Evolutionary conservation across 2,113 vertebrate species (phyloP).

Genomic region (Chitala chitala): DNA sequence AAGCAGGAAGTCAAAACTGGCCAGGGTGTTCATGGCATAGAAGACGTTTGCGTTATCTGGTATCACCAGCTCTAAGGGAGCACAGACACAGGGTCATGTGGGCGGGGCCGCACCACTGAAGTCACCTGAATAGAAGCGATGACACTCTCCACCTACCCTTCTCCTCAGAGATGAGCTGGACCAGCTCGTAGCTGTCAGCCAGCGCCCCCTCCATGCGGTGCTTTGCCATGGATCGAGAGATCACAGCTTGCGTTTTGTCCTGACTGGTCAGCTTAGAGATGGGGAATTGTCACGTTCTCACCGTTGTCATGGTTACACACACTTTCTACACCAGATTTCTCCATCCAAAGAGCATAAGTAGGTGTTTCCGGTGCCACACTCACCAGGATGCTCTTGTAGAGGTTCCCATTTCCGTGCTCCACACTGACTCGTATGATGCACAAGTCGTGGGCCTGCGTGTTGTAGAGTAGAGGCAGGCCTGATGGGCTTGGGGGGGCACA

Average conservation of each 20-base stretch:
- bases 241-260: conserved; percentile 82
- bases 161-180: conserved; percentile 84
- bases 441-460: conserved; percentile 73
- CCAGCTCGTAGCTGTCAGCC: conserved; percentile 75
- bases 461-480: conserved; percentile 63
- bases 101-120: too few relatives aligned
- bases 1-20: conserved; percentile 84
- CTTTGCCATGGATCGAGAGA: conserved; percentile 81
- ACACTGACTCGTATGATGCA: conserved; percentile 83
- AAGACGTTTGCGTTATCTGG: conserved; percentile 85
- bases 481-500: conserved; percentile 50
- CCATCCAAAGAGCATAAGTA: neutral
- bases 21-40: conserved; percentile 89
- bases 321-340: neutral
- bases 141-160: conserved; percentile 65
- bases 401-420: conserved; percentile 75
- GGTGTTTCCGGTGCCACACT: conserved; percentile 19
- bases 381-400: conserved; percentile 95
- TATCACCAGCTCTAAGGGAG: conserved; percentile 75
- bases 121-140: neutral
- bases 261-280: conserved; percentile 80
- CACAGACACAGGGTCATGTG: neutral
- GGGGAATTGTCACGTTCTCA: neutral
- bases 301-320: neutral
- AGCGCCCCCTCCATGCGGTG: conserved; percentile 78